These are phyloP conservation scores for Drosophila rubida DNA, from an alignment of 2,888 invertebrate genomes.

Conservation along the genomic window DNA sequence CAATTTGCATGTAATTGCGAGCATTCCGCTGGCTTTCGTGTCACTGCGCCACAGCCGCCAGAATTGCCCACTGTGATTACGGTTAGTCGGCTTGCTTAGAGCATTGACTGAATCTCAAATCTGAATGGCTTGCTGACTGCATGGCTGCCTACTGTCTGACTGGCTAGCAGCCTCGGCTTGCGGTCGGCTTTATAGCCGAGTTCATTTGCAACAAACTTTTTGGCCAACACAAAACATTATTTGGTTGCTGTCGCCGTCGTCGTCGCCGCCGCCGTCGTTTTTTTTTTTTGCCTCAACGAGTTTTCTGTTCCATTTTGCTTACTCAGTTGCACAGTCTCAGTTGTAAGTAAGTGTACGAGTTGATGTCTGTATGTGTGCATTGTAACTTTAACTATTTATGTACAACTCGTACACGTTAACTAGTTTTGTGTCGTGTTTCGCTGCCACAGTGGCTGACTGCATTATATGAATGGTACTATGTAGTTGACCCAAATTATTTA, in stretches of 20 bases:
- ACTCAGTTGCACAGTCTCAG: conserved; percentile 30
- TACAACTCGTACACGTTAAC: conserved; percentile 46
- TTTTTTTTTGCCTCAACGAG: conserved; percentile 63
- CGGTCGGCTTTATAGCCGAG: conserved; percentile 52
- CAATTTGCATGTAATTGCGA: conserved; percentile 14
- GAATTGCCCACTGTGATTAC: conserved; percentile 46
- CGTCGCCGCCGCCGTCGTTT: background rate
- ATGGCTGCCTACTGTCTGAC: too few relatives aligned
- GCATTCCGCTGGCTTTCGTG: conserved; percentile 18
- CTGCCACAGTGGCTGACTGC: conserved; percentile 31
- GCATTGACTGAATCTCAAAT: conserved; percentile 30
- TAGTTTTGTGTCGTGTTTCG: conserved; percentile 61
- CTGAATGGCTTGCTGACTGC: conserved; percentile 3
- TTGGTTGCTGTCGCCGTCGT: conserved; percentile 36
- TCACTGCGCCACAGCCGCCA: conserved; percentile 36
- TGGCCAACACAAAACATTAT: conserved; percentile 54
- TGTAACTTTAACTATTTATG: conserved; percentile 43
- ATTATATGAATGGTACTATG: conserved; percentile 26
- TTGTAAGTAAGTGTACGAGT: conserved; percentile 12
- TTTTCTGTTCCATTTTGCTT: conserved; percentile 67
- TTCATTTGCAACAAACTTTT: conserved; percentile 65
- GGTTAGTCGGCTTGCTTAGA: conserved; percentile 16
- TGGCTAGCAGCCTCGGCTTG: conserved; percentile 32
- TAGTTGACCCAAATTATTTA: conserved; percentile 69
- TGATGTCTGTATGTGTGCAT: conserved; percentile 2